Base-by-base conservation (phyloP, 2,113 vertebrate genomes). In the Irena cyanogastra region DNA sequence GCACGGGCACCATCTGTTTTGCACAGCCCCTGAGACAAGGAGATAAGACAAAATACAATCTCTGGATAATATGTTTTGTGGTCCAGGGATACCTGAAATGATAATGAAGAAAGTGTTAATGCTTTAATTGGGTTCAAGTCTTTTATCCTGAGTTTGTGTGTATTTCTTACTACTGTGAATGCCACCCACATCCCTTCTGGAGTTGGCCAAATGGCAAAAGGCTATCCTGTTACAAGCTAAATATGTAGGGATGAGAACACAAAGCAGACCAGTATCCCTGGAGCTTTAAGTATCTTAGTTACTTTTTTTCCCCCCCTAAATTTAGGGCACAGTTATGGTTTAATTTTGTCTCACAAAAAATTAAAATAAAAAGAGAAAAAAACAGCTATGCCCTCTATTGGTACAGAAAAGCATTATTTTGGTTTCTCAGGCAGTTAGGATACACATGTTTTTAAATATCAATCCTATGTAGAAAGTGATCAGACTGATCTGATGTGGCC, bases 401-500 rank as follows among this genome's bases (percentile, higher is more conserved):
- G 37, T 76, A 63, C 26, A 87, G 26, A 75, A 76, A 94, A 70
- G 3, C 53, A 69, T 18, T 66, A 13, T 80, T 93, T 75, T 44
- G 28, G 3, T 56, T 93, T 87, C 49, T 57, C 31, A 50, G 37
- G 16, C 45, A 71, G 39, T n/a, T 87, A 50, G 37, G 42, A 77
- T 79, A 83, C 3, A 30, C 11, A 30, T 22, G 41, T 45, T 94
- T 95, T 90, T 82, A 71, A 84, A 94, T 52, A 95, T 85, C 80
- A 93, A 10, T 12, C 5, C 15, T 3, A 2, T 7, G 6, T 4
- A 89, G 68, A 92, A 95, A 75, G 11, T 0, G 1, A 65, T 88
- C 72, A 84, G 47, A 52, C 63, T 80, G 71, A 93, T 95, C 74
- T 91, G 65, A 87, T 96, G 63, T 90, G 79, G 64, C 92, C 95